A percentile compares a stretch with the other conserved stretches of the same genome.
Evolutionary conservation across 30 jellyfish, hydroid and myxozoan species (phyloP).

Genomic region (Aurelia sp.): DNA sequence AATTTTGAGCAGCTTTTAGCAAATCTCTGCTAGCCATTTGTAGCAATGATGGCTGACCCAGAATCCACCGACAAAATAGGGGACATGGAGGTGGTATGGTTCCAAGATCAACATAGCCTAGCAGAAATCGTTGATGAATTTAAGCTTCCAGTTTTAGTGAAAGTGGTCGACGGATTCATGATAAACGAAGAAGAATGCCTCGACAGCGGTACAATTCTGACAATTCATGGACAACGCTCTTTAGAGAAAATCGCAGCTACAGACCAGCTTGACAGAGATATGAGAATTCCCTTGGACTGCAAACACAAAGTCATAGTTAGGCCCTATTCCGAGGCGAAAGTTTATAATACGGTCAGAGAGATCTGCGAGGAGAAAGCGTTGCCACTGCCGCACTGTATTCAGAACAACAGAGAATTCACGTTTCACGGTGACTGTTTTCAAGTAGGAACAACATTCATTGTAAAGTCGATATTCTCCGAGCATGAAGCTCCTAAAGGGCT

Average conservation of each 20-base stretch:
- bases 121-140: constrained; percentile 15
- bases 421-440: not conserved
- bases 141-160: constrained; percentile 39
- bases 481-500: constrained; percentile 2
- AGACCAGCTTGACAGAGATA: constrained; percentile 34
- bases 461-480: not conserved
- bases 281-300: constrained; percentile 70
- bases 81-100: constrained; percentile 29
- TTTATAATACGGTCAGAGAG: constrained; percentile 15
- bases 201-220: constrained; percentile 65
- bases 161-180: constrained; percentile 55
- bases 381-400: constrained; percentile 19
- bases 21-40: too few species aligned
- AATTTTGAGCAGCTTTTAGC: too few species aligned
- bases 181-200: constrained; percentile 76
- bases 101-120: not conserved
- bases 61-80: constrained; percentile 8
- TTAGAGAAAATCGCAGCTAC: constrained; percentile 53
- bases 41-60: too few species aligned
- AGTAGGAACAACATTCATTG: not conserved
- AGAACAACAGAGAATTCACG: constrained; percentile 4
- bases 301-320: constrained; percentile 27
- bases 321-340: constrained; percentile 1
- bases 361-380: constrained; percentile 2
- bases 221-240: constrained; percentile 65